Evolutionary conservation across 2,888 invertebrate genomes (phyloP).

Genomic region (Zygogramma bicolorata): DNA sequence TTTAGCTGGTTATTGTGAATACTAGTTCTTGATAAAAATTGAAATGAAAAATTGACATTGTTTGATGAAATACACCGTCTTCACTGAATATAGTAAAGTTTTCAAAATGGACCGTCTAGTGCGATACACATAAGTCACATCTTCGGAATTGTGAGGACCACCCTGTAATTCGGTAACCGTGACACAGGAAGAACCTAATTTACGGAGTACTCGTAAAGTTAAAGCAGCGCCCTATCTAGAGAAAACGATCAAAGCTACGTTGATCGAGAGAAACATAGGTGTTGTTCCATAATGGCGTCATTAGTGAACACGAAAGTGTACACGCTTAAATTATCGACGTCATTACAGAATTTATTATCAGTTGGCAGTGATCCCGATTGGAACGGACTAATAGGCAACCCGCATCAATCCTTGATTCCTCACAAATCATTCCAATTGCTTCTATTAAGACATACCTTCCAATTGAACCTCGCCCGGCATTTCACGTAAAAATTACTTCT

Average conservation of each 20-base stretch:
- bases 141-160: neutral
- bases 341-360: conserved; percentile 53
- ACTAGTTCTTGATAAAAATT: no score
- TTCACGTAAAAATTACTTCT: conserved; percentile 6
- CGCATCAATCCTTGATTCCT: conserved; percentile 37
- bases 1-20: no score
- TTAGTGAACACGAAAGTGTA: conserved; percentile 51
- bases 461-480: neutral
- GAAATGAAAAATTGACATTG: no score
- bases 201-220: conserved; percentile 22
- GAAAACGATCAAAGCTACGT: conserved; percentile 37
- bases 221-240: conserved; percentile 25
- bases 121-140: no score
- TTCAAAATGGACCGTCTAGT: no score
- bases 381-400: conserved; percentile 32
- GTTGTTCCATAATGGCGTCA: conserved; percentile 52
- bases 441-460: conserved; percentile 34
- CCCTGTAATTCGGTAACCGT: neutral
- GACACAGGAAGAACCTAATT: conserved; percentile 24
- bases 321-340: conserved; percentile 51
- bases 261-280: conserved; percentile 43
- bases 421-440: conserved; percentile 40
- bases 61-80: no score
- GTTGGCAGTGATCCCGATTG: conserved; percentile 46
- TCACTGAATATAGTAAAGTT: no score